A percentile compares a stretch with the other conserved stretches of the same genome.
These are phyloP conservation scores for Erebia epiphron DNA, from an alignment of 2,888 invertebrate species.

Conservation along the genomic window DNA sequence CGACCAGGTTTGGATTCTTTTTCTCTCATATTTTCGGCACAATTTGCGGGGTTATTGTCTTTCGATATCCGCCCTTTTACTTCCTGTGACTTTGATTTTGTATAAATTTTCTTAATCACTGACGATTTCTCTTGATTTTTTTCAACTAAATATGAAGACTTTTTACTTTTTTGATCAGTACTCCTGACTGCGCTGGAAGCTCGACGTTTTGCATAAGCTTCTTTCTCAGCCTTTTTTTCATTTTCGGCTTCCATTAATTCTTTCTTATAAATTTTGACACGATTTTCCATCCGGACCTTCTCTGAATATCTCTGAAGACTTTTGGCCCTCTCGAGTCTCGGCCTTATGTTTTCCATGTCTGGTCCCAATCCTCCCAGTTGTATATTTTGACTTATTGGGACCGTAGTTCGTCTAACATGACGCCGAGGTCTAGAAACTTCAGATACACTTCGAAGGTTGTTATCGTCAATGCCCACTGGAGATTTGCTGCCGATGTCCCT, in stretches of 20 bases:
- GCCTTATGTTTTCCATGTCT: conserved; percentile 70
- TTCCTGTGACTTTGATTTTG: conserved; percentile 58
- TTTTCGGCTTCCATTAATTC: conserved; percentile 54
- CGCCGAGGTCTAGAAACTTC: conserved; percentile 63
- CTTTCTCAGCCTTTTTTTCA: conserved; percentile 52
- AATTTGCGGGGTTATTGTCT: conserved; percentile 25
- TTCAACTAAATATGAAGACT: conserved; percentile 64
- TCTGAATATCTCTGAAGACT: conserved; percentile 78
- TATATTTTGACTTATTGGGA: conserved; percentile 57
- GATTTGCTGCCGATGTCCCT: conserved; percentile 49
- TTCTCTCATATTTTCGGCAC: conserved; percentile 36
- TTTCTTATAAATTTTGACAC: conserved; percentile 71
- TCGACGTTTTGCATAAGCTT: conserved; percentile 43
- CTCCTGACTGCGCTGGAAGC: conserved; percentile 39
- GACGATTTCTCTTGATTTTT: conserved; percentile 52
- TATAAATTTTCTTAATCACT: conserved; percentile 45
- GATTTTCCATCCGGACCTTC: conserved; percentile 74
- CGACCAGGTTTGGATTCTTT: conserved; percentile 32
- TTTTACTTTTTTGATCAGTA: conserved; percentile 45
- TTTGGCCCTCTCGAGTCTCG: conserved; percentile 72
- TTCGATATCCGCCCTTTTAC: conserved; percentile 44
- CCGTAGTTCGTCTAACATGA: conserved; percentile 52
- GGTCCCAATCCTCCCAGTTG: conserved; percentile 74
- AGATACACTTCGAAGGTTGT: conserved; percentile 68
- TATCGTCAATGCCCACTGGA: conserved; percentile 45